phyloP scores from a whole-genome alignment of 2,888 invertebrate species.

The Thera britannica region DNA sequence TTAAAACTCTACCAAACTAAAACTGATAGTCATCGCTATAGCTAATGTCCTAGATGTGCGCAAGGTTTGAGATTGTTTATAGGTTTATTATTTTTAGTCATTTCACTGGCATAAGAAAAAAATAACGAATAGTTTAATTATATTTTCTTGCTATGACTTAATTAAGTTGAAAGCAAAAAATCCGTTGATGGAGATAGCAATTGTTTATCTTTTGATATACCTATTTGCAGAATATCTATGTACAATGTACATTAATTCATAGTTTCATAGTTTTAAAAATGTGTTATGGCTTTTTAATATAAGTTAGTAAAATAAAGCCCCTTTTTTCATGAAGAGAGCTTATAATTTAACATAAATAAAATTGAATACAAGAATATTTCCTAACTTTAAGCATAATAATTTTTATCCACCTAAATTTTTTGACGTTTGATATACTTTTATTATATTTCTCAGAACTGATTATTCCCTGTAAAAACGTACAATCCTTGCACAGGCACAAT shows the following conservation, averaged over 20 bases:
- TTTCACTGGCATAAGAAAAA: too few species aligned
- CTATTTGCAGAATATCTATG: too few species aligned
- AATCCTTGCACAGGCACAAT: not conserved
- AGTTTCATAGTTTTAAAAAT: not conserved
- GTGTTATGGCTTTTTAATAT: not conserved
- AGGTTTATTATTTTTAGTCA: too few species aligned
- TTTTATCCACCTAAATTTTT: not conserved
- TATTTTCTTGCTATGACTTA: too few species aligned
- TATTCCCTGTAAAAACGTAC: not conserved
- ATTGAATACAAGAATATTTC: not conserved
- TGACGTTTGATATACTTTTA: not conserved
- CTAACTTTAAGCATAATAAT: not conserved
- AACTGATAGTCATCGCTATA: too few species aligned
- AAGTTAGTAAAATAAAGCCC: not conserved
- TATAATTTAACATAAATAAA: not conserved
- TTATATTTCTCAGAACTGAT: not conserved
- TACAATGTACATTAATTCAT: not conserved
- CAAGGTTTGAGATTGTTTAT: too few species aligned
- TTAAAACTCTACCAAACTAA: too few species aligned
- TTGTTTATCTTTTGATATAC: too few species aligned
- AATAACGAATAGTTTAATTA: too few species aligned
- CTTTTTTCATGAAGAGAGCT: not conserved
- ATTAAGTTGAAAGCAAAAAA: too few species aligned
- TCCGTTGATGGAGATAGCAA: too few species aligned
- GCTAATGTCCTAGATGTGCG: too few species aligned